A percentile compares a stretch with the other conserved stretches of the same genome.
These are phyloP conservation scores for Epinotia brunnichana DNA, from an alignment of 2,888 invertebrate species.

Conservation along the genomic window DNA sequence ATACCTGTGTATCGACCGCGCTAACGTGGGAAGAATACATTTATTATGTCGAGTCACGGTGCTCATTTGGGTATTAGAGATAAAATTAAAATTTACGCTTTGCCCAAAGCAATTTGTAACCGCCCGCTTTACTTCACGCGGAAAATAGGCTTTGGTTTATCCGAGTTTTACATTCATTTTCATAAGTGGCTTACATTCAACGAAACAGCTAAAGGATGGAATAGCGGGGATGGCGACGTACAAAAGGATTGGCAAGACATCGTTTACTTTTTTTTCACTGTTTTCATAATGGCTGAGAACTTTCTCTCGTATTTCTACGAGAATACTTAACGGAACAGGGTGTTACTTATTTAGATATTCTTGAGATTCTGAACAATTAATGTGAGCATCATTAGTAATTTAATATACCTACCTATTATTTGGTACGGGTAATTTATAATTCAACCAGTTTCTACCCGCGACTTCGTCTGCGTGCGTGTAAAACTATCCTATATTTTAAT, in stretches of 20 bases:
- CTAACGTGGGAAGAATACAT: constrained; percentile 81
- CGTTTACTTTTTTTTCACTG: constrained; percentile 43
- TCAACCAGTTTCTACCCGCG: too few relatives aligned
- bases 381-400: neutral
- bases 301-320: neutral
- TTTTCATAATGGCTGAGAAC: constrained; percentile 34
- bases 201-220: constrained; percentile 57
- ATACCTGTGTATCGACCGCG: constrained; percentile 60
- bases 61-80: constrained; percentile 84
- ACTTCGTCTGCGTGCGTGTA: too few relatives aligned
- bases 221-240: constrained; percentile 48
- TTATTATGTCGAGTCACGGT: constrained; percentile 83
- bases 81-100: constrained; percentile 84
- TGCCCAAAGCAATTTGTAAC: constrained; percentile 84
- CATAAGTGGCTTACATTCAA: constrained; percentile 79
- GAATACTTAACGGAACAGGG: neutral
- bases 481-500: too few relatives aligned
- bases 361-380: neutral
- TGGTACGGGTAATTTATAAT: too few relatives aligned
- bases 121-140: constrained; percentile 80
- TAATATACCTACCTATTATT: too few relatives aligned
- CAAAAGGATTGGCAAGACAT: constrained; percentile 46
- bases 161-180: constrained; percentile 80
- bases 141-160: constrained; percentile 83
- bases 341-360: neutral